Percentiles rank a stretch among this genome's conserved stretches.
These are phyloP conservation scores for Trachelus iudaicus DNA, from an alignment of 2,888 invertebrate species.

Conservation along the genomic window DNA sequence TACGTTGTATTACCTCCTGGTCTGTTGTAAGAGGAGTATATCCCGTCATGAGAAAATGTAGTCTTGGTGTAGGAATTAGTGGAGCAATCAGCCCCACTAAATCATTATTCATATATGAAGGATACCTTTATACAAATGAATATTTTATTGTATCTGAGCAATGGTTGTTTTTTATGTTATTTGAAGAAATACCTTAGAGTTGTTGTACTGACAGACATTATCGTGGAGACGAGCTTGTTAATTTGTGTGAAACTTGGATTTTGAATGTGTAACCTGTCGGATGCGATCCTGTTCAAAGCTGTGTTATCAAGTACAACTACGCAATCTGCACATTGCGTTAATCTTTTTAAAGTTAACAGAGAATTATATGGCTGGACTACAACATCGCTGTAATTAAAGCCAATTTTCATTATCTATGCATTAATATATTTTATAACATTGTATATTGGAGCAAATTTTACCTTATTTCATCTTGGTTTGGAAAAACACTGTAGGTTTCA, in stretches of 20 bases:
- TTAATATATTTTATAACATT: background rate
- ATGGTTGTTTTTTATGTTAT: background rate
- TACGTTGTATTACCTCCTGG: slow-evolving; percentile 69
- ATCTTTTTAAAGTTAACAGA: slow-evolving; percentile 89
- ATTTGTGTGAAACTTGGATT: slow-evolving; percentile 98
- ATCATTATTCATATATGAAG: slow-evolving; percentile 99
- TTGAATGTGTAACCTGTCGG: slow-evolving; percentile 92
- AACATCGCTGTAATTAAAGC: slow-evolving; percentile 78
- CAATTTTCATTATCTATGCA: background rate
- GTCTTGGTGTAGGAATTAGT: slow-evolving; percentile 95
- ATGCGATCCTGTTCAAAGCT: slow-evolving; percentile 92
- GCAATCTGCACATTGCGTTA: slow-evolving; percentile 96
- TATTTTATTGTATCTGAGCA: slow-evolving; percentile 5
- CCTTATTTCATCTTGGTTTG: slow-evolving; percentile 95
- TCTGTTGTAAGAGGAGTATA: slow-evolving; percentile 95
- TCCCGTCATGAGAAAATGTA: slow-evolving; percentile 99
- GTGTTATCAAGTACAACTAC: slow-evolving; percentile 98
- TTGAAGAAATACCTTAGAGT: slow-evolving; percentile 76
- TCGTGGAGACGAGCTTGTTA: slow-evolving; percentile 96
- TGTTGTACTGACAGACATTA: slow-evolving; percentile 98
- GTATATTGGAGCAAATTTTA: slow-evolving; percentile 45
- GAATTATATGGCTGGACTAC: slow-evolving; percentile 98
- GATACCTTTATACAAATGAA: slow-evolving; percentile 73
- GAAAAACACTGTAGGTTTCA: slow-evolving; percentile 99
- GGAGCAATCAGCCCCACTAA: slow-evolving; percentile 94